Evolutionary conservation across 2,113 vertebrate genomes (phyloP), one percentile per base, ranked within the genome.

Genomic region (Nesoenas mayeri): DNA sequence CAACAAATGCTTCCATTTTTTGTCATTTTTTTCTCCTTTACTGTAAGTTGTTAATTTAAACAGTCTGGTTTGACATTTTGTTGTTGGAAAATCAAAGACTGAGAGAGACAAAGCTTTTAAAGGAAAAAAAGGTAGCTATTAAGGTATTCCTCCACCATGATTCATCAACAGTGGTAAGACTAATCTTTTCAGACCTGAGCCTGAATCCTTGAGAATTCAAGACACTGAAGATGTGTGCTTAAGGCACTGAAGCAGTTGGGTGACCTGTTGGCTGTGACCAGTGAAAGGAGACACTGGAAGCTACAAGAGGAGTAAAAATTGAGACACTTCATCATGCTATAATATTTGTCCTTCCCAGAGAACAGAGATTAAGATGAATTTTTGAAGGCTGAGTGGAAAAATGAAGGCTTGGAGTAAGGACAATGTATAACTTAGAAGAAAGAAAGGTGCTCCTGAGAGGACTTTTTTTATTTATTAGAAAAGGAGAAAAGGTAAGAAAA

Each of bases 201-300:
- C 20, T 38, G 34, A n/a, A n/a, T 22, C 17, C 4, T 64, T 26
- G 29, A 73, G 15, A 51, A 5, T 51, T 79, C 48, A 40, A 69
- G 29, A 32, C 6, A 13, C 12, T 73, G 62, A 67, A 2, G 14
- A 25, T 19, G 10, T 3, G 4, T 0, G 0, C 28, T 34, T 38
- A 56, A 50, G 54, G 21, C 26, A 24, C 31, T 77, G 31, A 48
- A 53, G 31, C 12, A 44, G 14, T 2, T n/a, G 42, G 31, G 5
- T 44, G 19, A 48, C 16, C 26, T 61, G 24, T 71, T 47, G 19
- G 22, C 12, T n/a, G 4, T 36, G 31, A 58, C 17, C 3, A 32
- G 18, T 42, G 21, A 40, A 8, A 47, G 22, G 18, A 53, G 15
- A 53, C 26, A 32, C 3, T 57, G 17, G 42, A 72, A 81, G 13